phyloP scores from a whole-genome alignment of 2,113 vertebrate species.

The Passer montanus region DNA sequence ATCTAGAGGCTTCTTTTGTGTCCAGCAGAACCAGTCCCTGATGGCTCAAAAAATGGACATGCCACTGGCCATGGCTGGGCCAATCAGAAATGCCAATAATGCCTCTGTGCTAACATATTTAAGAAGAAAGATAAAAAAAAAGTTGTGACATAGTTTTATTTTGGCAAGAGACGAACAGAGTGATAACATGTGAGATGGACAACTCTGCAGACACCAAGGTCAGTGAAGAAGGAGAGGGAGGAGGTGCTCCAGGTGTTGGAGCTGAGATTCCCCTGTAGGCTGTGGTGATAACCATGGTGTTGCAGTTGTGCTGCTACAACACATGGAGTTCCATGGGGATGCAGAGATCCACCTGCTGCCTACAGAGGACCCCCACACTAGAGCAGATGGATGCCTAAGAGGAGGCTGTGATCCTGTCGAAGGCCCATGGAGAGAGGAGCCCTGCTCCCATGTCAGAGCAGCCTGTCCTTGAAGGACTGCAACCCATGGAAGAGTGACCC shows the following conservation, averaged over 20 bases:
- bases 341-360: neutral
- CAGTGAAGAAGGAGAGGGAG: neutral
- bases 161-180: fast-evolving
- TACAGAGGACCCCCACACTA: fast-evolving
- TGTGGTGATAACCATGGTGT: neutral
- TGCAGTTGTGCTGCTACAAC: neutral
- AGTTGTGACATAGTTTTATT: neutral
- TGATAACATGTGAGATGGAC: neutral
- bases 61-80: neutral
- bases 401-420: neutral
- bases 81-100: neutral
- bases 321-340: neutral
- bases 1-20: neutral
- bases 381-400: neutral
- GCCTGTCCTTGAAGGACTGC: neutral
- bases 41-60: neutral
- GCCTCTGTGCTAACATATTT: neutral
- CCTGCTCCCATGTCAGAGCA: neutral
- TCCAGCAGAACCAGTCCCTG: neutral
- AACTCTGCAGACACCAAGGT: neutral
- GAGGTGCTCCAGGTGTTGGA: neutral
- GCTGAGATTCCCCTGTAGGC: neutral
- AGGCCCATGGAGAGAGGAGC: neutral
- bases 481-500: neutral
- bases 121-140: neutral